Evolutionary conservation across 2,797 vertebrate genomes (phyloP), one percentile per base, ranked within the genome.

Genomic region (Spea hammondii): DNA sequence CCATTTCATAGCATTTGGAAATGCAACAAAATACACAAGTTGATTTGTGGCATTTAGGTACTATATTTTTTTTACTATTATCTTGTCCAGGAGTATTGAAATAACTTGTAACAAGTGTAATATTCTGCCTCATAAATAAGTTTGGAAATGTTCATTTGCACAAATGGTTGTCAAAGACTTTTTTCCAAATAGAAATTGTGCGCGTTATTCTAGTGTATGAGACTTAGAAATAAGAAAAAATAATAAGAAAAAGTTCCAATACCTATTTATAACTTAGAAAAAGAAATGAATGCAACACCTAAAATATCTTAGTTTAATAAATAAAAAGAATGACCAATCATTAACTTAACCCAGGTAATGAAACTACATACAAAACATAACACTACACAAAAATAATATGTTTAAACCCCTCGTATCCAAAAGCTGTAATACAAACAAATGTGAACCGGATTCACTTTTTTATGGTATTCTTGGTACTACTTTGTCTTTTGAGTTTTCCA

Each of bases 181-280:
- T 11, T 11, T 6, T 17, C 32, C 59, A 2, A 14, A 7, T 62
- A 62, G 59, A 62, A 12, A 32, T 62, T 62, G 59, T 62, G 59
- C 59, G 59, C 32, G 9, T 17, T 62, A 17, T 62, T 4, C 14
- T 62, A 12, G 59, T 62, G 32, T 17, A 62, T 62, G 17, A 32
- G n/a, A 17, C 14, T 65, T 73, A 72, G 1, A 32, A 76, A 14
- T 64, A 32, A 32, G 1, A 32, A 32, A 32, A 32, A 32, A 68
- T 69, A 82, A 67, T 49, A 70, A 65, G 66, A 50, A 77, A 81
- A 76, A 70, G 47, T 77, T 75, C 75, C 70, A 77, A 74, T 76
- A 82, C 69, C 77, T 53, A 77, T 45, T 82, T 82, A 82, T 73
- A 81, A 81, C 74, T 81, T 81, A 82, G 54, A 79, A 47, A 70